Evolutionary conservation across 2,113 vertebrate species (phyloP), one percentile per base, ranked within the genome.

Genomic region (Laticauda colubrina): DNA sequence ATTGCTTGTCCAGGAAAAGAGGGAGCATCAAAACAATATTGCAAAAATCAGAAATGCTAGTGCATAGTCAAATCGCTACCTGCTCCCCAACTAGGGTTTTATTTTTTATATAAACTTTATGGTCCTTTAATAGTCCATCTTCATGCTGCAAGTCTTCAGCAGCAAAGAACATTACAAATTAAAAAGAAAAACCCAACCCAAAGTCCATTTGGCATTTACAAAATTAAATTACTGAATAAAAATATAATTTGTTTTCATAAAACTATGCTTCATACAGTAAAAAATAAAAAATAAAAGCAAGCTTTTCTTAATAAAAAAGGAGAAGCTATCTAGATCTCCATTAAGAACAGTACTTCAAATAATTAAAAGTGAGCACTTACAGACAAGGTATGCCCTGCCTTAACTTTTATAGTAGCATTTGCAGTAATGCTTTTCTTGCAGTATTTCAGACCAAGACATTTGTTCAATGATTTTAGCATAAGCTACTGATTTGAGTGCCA

Each of bases 211-310:
- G 98, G 98, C 98, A 98, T 98, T 97, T 98, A 98, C 97, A 98
- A 98, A 98, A 98, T 98, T 98, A 98, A 98, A 98, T 98, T 98
- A 98, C 95, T 97, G 97, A 97, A 98, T 97, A 98, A 98, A 98
- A 98, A 98, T 98, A 97, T 98, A 97, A 96, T 98, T 98, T 98
- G 95, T 98, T 98, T 98, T 98, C 96, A 97, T 97, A 98, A 98
- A 98, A 98, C 97, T 97, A 98, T 96, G 96, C 97, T 97, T 97
- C 97, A 96, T 97, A 97, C 97, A 97, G 97, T 97, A 97, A 97
- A 97, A 98, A 97, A 97, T 59, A 97, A 98, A 97, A 97, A 97
- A 97, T 97, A 97, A 94, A 98, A 98, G 98, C 98, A 98, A 98
- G 97, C 97, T 98, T 81, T 81, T 81, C 75, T 81, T 97, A 97